Evolutionary conservation across 2,797 vertebrate genomes (phyloP).

Genomic region (Petrocephalus sullivani): DNA sequence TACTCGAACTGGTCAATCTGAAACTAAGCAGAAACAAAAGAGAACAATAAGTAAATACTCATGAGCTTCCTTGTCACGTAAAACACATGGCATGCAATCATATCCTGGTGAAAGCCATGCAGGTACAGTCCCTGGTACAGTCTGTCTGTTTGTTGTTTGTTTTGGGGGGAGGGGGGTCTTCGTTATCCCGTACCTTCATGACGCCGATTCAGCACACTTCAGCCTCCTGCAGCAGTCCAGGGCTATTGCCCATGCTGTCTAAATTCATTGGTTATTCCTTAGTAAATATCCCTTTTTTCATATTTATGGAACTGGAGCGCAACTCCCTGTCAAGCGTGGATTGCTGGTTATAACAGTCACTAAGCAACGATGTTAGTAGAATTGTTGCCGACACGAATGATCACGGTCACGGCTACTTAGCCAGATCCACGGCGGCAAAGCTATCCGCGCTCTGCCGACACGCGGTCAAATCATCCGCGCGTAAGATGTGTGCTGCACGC

Average conservation of each 20-base stretch:
- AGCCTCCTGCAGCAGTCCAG: too few relatives aligned
- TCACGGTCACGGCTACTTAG: background rate
- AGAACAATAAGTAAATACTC: background rate
- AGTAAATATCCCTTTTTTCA: background rate
- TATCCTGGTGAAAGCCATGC: background rate
- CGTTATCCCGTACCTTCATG: background rate
- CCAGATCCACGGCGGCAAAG: too few relatives aligned
- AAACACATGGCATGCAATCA: background rate
- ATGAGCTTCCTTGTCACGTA: background rate
- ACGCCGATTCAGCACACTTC: background rate
- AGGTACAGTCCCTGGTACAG: background rate
- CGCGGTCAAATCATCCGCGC: too few relatives aligned
- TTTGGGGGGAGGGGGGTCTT: too few relatives aligned
- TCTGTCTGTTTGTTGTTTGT: too few relatives aligned
- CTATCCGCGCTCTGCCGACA: too few relatives aligned
- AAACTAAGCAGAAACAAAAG: background rate
- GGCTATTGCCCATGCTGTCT: background rate
- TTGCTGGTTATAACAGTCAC: background rate
- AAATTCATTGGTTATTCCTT: background rate
- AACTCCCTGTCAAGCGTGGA: background rate
- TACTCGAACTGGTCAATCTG: background rate
- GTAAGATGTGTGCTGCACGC: too few relatives aligned
- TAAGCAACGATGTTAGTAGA: background rate
- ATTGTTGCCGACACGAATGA: background rate
- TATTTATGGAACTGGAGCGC: background rate